Evolutionary conservation across 2,113 vertebrate genomes (phyloP).

Genomic region (Dendrocopos noguchii): DNA sequence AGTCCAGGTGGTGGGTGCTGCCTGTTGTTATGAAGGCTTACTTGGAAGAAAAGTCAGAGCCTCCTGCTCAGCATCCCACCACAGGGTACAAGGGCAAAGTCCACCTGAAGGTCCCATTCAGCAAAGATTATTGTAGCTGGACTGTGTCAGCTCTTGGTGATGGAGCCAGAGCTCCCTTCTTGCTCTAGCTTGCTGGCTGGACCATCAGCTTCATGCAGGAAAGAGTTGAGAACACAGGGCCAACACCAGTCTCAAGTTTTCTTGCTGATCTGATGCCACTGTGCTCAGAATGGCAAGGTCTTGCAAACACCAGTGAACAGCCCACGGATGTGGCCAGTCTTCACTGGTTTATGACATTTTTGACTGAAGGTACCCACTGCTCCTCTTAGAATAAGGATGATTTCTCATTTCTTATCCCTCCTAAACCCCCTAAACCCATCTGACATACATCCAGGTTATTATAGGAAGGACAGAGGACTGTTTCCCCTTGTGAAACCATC

Average conservation of each 20-base stretch:
- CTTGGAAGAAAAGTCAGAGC: background rate
- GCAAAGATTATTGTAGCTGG: background rate
- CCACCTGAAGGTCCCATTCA: background rate
- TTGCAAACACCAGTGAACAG: background rate
- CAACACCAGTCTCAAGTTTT: background rate
- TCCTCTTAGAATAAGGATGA: background rate
- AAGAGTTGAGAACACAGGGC: background rate
- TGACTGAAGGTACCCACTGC: background rate
- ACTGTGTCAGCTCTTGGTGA: background rate
- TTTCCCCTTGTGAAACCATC: background rate
- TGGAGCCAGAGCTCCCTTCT: background rate
- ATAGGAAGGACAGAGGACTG: background rate
- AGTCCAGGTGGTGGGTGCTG: background rate
- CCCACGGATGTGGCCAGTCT: background rate
- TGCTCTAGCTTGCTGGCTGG: accelerated
- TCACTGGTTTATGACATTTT: background rate
- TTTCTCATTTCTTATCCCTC: background rate
- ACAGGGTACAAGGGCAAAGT: background rate
- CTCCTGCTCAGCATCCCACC: background rate
- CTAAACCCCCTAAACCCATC: background rate
- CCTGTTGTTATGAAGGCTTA: background rate
- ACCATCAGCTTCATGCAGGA: background rate
- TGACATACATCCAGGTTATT: accelerated
- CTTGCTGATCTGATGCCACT: accelerated
- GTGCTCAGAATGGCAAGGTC: background rate